Evolutionary conservation across 2,888 invertebrate genomes (phyloP).

Genomic region (Abscondita cerata): DNA sequence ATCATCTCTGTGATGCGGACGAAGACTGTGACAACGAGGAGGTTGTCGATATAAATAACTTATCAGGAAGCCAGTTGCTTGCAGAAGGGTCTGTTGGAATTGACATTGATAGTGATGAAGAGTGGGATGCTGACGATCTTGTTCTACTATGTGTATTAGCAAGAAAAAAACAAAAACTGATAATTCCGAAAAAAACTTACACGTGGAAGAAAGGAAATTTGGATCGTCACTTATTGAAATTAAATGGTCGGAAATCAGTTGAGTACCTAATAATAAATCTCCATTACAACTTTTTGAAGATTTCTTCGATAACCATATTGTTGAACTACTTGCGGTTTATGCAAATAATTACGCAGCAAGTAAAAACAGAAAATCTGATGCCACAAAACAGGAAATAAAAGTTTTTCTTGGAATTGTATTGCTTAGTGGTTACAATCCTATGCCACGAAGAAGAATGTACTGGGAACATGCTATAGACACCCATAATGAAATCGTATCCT

Average conservation of each 20-base stretch:
- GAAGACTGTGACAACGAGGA: too few species aligned
- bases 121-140: too few species aligned
- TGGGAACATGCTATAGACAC: background rate
- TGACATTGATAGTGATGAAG: too few species aligned
- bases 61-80: too few species aligned
- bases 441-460: too few species aligned
- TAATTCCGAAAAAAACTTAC: background rate
- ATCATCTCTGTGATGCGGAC: too few species aligned
- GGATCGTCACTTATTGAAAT: background rate
- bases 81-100: too few species aligned
- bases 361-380: too few species aligned
- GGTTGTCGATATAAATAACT: too few species aligned
- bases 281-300: background rate
- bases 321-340: background rate
- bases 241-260: background rate
- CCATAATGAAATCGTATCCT: background rate
- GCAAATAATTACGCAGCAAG: background rate
- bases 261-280: background rate
- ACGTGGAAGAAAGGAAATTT: background rate
- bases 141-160: too few species aligned
- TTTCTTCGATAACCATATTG: background rate
- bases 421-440: background rate
- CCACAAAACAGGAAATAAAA: background rate
- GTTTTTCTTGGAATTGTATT: background rate
- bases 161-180: too few species aligned